phyloP scores from a whole-genome alignment of 2,888 invertebrate species.

The Idaea straminata region DNA sequence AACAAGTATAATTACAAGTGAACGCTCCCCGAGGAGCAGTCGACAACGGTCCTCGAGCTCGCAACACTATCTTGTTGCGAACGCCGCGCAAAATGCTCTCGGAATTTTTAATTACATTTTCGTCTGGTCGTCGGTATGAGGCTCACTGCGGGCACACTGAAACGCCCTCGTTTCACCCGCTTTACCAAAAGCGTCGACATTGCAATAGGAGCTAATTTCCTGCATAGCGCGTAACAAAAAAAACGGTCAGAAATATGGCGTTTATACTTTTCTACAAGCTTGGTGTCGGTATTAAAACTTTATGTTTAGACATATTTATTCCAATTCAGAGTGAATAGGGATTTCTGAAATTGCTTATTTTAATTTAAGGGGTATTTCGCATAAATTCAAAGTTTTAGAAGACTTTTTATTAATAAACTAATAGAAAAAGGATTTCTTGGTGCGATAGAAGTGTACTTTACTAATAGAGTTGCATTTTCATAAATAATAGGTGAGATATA shows the following conservation, averaged over 20 bases:
- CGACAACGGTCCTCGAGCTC: conserved; percentile 68
- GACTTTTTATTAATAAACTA: conserved; percentile 13
- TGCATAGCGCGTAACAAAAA: conserved; percentile 74
- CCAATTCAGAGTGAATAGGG: conserved; percentile 4
- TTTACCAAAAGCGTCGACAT: conserved; percentile 78
- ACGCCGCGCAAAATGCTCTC: conserved; percentile 74
- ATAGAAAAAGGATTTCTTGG: conserved; percentile 23
- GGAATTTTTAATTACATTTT: conserved; percentile 81
- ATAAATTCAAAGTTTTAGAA: background rate
- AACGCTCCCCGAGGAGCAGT: conserved; percentile 74
- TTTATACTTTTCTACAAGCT: conserved; percentile 52
- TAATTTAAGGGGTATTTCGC: background rate
- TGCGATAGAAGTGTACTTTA: conserved; percentile 44
- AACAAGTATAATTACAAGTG: conserved; percentile 75
- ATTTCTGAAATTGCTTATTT: background rate
- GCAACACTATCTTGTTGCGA: conserved; percentile 79
- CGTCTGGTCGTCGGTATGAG: conserved; percentile 75
- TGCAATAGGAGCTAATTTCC: conserved; percentile 80
- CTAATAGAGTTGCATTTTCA: conserved; percentile 51
- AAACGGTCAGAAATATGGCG: conserved; percentile 70
- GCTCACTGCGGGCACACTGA: conserved; percentile 61
- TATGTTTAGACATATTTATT: conserved; percentile 44
- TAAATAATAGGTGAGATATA: conserved; percentile 34
- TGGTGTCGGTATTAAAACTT: conserved; percentile 47
- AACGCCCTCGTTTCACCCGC: conserved; percentile 74